Percentiles rank a stretch among this genome's conserved stretches.
phyloP scores from a whole-genome alignment of 2,113 vertebrate genomes.

The Pangasianodon gigas region DNA sequence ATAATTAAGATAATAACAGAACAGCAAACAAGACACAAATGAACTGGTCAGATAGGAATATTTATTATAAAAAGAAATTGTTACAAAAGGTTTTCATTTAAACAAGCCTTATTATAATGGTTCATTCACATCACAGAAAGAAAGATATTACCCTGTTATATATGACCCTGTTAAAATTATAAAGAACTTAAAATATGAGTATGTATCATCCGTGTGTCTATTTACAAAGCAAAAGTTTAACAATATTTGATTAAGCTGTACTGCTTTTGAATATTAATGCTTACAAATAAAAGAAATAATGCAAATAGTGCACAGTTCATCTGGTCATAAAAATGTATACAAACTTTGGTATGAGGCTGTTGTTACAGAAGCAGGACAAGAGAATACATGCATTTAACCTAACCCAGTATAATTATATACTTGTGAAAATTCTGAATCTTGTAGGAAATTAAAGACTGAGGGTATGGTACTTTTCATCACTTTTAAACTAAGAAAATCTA shows the following conservation, averaged over 20 bases:
- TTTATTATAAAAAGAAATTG: constrained; percentile 69
- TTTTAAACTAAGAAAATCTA: background rate
- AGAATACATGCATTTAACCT: background rate
- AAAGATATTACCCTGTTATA: constrained; percentile 44
- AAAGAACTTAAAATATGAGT: constrained; percentile 4
- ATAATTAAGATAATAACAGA: constrained; percentile 8
- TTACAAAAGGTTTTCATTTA: constrained; percentile 59
- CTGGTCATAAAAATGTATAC: constrained; percentile 21
- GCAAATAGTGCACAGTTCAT: constrained; percentile 45
- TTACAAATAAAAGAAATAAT: constrained; percentile 33
- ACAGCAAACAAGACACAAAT: constrained; percentile 35
- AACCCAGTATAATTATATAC: background rate
- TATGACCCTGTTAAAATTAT: constrained; percentile 39
- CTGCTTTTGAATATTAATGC: background rate
- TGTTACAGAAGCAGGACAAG: constrained; percentile 22
- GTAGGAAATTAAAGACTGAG: background rate
- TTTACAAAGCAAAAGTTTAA: constrained; percentile 7
- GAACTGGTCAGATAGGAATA: constrained; percentile 30
- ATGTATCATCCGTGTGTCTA: background rate
- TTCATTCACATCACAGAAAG: constrained; percentile 58
- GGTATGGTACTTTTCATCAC: background rate
- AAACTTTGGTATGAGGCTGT: constrained; percentile 39
- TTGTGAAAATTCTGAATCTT: background rate
- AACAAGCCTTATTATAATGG: constrained; percentile 45
- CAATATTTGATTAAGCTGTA: background rate